Conservation (phyloP, 2,113 vertebrate species). For the Esox niger region DNA sequence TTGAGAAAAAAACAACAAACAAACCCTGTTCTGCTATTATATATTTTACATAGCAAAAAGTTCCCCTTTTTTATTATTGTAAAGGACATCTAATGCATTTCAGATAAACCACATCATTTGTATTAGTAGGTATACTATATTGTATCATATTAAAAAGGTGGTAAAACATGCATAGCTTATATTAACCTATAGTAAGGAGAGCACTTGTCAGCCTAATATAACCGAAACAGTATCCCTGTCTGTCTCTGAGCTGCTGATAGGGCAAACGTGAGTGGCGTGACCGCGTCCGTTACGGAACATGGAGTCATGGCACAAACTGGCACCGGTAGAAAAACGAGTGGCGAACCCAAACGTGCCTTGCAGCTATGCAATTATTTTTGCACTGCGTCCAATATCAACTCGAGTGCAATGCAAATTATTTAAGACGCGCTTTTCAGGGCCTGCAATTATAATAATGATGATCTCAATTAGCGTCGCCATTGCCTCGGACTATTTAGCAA, state of each 20-base stretch:
- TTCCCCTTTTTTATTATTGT: background rate
- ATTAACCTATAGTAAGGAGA: background rate
- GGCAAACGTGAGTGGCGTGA: slow-evolving; percentile 30
- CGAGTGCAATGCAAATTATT: slow-evolving; percentile 82
- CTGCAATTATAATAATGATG: slow-evolving; percentile 82
- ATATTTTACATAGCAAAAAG: background rate
- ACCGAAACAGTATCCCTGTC: background rate
- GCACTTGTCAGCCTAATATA: background rate
- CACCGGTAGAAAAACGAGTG: slow-evolving; percentile 31
- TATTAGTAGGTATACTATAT: background rate
- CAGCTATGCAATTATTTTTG: slow-evolving; percentile 79
- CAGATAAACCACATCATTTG: background rate
- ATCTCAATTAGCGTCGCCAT: slow-evolving; percentile 82
- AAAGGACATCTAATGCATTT: background rate
- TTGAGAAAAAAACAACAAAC: background rate
- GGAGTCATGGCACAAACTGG: slow-evolving; percentile 28
- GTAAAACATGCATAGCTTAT: background rate
- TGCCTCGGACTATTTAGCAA: slow-evolving; percentile 78
- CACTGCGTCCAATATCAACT: slow-evolving; percentile 76
- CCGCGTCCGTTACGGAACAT: slow-evolving; percentile 30
- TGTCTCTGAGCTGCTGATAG: background rate
- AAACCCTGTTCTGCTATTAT: no score
- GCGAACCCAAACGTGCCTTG: slow-evolving; percentile 66
- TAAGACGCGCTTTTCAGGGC: slow-evolving; percentile 77
- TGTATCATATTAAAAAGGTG: background rate